Evolutionary conservation across 2,113 vertebrate genomes (phyloP), one percentile per base, ranked within the genome.

Genomic region (Caranx melampygus): DNA sequence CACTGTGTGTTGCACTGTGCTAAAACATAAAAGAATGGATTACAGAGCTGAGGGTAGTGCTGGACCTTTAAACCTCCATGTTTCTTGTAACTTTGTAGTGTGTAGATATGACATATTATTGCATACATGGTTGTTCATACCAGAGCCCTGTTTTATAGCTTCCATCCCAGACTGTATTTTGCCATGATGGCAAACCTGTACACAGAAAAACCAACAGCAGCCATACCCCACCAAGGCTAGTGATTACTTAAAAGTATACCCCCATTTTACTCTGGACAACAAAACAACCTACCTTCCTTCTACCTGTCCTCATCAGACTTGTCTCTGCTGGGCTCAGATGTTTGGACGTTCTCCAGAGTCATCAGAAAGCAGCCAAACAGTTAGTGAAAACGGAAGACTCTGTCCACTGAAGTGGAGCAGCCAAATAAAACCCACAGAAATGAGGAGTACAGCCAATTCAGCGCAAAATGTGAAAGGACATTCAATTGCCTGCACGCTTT

Each of bases 391-490:
- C 67, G 31, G 63, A 59, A 69, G 47, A 45, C 49, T 65, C 73
- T 52, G 72, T 71, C 74, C 78, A 21, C 16, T 82, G 76, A 70
- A 84, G 64, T 68, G 83, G 71, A 35, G 76, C 82, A 57, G 64
- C 66, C 75, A 81, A 82, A 89, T 69, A 73, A 76, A 91, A 85
- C 72, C 62, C 70, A 69, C 15, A 45, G 60, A 66, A 77, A 74
- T 64, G 72, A 84, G 63, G 74, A 85, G 54, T 15, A 55, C 74
- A 67, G 81, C 77, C 87, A 85, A 88, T 90, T 88, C 74, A 79
- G 86, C 78, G 75, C 67, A 67, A 83, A 91, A 91, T 86, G 82
- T 85, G 79, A 86, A 76, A 80, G 83, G 83, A 90, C 88, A 86
- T 88, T 87, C 80, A 91, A 86, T 79, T 89, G 84, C 79, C 79